Conservation (phyloP, 2,888 invertebrate genomes). For the Drosophila emarginata region DNA sequence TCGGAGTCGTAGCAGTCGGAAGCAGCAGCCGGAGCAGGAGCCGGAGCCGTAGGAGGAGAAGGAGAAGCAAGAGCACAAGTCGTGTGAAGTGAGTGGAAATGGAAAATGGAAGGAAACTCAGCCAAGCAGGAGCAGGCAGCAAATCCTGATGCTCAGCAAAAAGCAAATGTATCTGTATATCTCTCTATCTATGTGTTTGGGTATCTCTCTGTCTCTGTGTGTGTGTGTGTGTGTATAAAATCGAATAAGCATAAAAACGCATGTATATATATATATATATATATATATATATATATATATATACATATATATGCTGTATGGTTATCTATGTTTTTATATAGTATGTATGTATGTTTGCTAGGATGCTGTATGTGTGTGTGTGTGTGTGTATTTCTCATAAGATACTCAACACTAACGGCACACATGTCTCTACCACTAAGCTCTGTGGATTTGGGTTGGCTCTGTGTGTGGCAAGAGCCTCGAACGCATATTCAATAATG, state of each 20-base stretch:
- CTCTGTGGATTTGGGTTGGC: slow-evolving; percentile 70
- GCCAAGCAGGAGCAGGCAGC: slow-evolving; percentile 42
- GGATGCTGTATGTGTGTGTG: slow-evolving; percentile 21
- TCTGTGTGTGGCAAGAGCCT: background rate
- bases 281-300: slow-evolving; percentile 23
- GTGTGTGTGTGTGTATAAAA: slow-evolving; percentile 64
- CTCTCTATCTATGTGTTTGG: slow-evolving; percentile 29
- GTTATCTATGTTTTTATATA: slow-evolving; percentile 40
- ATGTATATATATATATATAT: slow-evolving; percentile 55
- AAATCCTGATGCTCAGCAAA: slow-evolving; percentile 73
- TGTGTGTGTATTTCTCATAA: slow-evolving; percentile 35
- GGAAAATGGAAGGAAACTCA: slow-evolving; percentile 32
- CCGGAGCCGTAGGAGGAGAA: background rate
- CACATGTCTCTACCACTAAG: slow-evolving; percentile 61
- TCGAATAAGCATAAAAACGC: slow-evolving; percentile 75
- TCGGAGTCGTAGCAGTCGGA: slow-evolving; percentile 63
- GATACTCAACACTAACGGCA: slow-evolving; percentile 37
- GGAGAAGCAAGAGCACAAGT: background rate
- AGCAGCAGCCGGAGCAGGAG: slow-evolving; percentile 47
- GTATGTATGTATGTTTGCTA: slow-evolving; percentile 15
- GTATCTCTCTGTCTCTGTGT: slow-evolving; percentile 50
- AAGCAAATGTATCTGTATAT: slow-evolving; percentile 45
- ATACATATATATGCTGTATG: slow-evolving; percentile 48
- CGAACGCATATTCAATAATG: slow-evolving; percentile 76
- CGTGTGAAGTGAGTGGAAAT: slow-evolving; percentile 41